Percentiles rank a stretch among this genome's conserved stretches.
phyloP scores from a whole-genome alignment of 2,113 vertebrate species.

The Rutilus rutilus region DNA sequence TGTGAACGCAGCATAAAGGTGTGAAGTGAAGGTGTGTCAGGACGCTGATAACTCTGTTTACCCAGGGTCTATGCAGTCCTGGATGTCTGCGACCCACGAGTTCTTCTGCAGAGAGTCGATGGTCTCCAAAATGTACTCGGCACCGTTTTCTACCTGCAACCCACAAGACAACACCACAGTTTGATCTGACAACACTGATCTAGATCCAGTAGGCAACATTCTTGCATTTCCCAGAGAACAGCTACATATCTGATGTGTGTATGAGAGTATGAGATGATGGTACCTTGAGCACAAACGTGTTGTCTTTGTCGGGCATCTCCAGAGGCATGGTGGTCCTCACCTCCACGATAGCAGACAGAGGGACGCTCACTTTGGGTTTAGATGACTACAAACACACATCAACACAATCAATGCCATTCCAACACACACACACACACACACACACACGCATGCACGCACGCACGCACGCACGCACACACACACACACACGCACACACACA shows the following conservation, averaged over 20 bases:
- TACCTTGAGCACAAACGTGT: conserved; percentile 98
- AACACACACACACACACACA: background rate
- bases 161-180: conserved; percentile 38
- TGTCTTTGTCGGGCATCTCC: conserved; percentile 99
- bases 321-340: conserved; percentile 97
- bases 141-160: conserved; percentile 87
- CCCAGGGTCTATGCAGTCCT: conserved; percentile 96
- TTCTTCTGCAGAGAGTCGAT: conserved; percentile 98
- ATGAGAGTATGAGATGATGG: background rate
- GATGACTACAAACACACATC: conserved; percentile 80
- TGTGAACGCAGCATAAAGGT: too few relatives aligned
- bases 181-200: background rate
- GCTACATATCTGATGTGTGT: background rate
- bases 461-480: background rate
- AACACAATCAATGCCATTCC: background rate
- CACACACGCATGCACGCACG: background rate
- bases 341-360: conserved; percentile 91
- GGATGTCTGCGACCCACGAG: conserved; percentile 98
- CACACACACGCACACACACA: background rate
- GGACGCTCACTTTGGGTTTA: conserved; percentile 94
- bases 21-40: background rate
- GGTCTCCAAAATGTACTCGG: conserved; percentile 96
- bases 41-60: conserved; percentile 64
- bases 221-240: background rate
- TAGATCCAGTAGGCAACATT: background rate